phyloP scores from a whole-genome alignment of 2,888 invertebrate genomes.

The Matsumyia berberina region DNA sequence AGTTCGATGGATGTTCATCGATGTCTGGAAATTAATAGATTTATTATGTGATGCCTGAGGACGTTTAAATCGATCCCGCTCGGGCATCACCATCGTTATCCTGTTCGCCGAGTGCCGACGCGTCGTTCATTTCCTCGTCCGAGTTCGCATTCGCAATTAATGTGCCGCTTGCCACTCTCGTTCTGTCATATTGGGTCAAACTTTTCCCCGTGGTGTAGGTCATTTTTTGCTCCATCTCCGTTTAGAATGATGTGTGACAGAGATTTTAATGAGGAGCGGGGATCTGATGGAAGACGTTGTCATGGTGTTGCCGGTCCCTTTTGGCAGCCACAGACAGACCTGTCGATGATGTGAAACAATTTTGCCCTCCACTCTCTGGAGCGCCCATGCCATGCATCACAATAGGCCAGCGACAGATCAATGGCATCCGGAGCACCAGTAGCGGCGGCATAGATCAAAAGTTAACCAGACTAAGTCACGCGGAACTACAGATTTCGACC shows the following conservation, averaged over 20 bases:
- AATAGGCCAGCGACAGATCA: constrained; percentile 34
- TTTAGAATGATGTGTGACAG: constrained; percentile 27
- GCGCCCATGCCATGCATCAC: constrained; percentile 43
- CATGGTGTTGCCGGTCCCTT: constrained; percentile 46
- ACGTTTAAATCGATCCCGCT: constrained; percentile 71
- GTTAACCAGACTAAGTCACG: constrained; percentile 47
- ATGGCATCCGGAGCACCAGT: constrained; percentile 7
- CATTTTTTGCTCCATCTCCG: constrained; percentile 38
- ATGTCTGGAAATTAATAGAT: constrained; percentile 75
- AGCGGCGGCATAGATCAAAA: constrained; percentile 64
- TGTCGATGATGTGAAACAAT: constrained; percentile 71
- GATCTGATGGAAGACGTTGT: constrained; percentile 24
- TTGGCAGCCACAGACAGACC: constrained; percentile 45
- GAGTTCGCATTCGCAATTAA: constrained; percentile 46
- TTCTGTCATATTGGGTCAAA: constrained; percentile 74
- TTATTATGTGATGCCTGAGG: constrained; percentile 75
- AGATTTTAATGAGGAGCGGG: constrained; percentile 61
- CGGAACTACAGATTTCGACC: constrained; percentile 71
- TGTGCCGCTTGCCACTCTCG: constrained; percentile 55
- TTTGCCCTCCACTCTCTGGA: constrained; percentile 56
- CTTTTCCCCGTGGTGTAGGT: constrained; percentile 57
- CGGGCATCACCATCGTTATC: constrained; percentile 3
- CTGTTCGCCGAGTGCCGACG: neutral
- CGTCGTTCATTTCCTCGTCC: constrained; percentile 41
- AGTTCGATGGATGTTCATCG: constrained; percentile 76